Evolutionary conservation across 2,113 vertebrate genomes (phyloP).

Genomic region (Macquaria australasica): DNA sequence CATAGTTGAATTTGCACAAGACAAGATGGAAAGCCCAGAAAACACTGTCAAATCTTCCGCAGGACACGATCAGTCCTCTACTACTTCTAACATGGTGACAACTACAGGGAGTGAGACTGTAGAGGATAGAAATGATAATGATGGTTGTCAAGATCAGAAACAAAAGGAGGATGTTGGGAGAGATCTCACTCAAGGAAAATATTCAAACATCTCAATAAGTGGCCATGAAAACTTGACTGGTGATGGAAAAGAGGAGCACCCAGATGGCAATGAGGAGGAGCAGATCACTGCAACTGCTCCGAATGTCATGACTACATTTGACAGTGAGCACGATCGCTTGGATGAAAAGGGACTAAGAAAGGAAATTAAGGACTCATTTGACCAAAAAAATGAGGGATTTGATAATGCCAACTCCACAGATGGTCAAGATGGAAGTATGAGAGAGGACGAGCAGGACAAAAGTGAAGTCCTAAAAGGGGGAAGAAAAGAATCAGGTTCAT

Average conservation of each 20-base stretch:
- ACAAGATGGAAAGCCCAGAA: neutral
- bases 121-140: neutral
- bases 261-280: constrained; percentile 6
- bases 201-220: constrained; percentile 12
- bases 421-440: constrained; percentile 29
- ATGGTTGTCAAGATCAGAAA: constrained; percentile 28
- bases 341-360: constrained; percentile 2
- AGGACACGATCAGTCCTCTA: constrained; percentile 3
- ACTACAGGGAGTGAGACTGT: constrained; percentile 13
- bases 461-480: neutral
- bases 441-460: neutral
- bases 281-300: neutral
- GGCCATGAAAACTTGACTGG: constrained; percentile 29
- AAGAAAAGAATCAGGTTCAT: neutral
- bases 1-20: constrained; percentile 23
- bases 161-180: constrained; percentile 6
- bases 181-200: neutral
- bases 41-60: neutral
- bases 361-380: neutral
- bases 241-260: neutral
- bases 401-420: neutral
- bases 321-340: constrained; percentile 3
- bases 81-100: neutral
- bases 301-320: neutral
- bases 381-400: constrained; percentile 1